Percentiles rank a stretch among this genome's conserved stretches.
These are phyloP conservation scores for Planococcus citri DNA, from an alignment of 1,140 invertebrate species.

Conservation along the genomic window DNA sequence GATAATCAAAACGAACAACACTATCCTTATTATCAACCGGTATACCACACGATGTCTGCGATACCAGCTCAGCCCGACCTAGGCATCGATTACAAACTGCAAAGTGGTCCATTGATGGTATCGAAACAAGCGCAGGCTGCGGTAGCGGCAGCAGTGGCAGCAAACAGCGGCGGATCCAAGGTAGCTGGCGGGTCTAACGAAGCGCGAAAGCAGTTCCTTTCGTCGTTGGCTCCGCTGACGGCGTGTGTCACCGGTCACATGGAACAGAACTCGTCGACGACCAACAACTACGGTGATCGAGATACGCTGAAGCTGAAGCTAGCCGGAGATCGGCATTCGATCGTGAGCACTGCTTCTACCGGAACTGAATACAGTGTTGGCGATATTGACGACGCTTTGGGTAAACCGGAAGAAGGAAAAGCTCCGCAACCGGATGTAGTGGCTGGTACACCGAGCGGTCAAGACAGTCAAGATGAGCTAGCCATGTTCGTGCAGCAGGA, in stretches of 20 bases:
- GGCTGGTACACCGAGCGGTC: slow-evolving; percentile 46
- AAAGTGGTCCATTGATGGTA: not conserved
- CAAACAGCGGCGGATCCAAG: slow-evolving; percentile 24
- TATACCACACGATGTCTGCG: slow-evolving; percentile 27
- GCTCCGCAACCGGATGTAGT: slow-evolving; percentile 49
- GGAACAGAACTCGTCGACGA: too few relatives aligned
- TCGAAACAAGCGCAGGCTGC: not conserved
- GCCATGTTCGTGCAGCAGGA: slow-evolving; percentile 72
- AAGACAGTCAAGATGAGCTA: slow-evolving; percentile 50
- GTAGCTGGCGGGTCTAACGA: slow-evolving; percentile 34
- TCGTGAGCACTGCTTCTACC: slow-evolving; percentile 33
- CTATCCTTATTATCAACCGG: slow-evolving; percentile 28
- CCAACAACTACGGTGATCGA: not conserved
- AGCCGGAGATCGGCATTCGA: slow-evolving; percentile 38
- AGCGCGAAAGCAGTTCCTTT: slow-evolving; percentile 55
- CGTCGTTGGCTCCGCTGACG: slow-evolving; percentile 56
- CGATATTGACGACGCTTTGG: slow-evolving; percentile 48
- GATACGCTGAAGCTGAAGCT: slow-evolving; percentile 18
- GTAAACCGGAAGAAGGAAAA: slow-evolving; percentile 34
- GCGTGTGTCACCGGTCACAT: slow-evolving; percentile 45
- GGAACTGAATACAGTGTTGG: slow-evolving; percentile 48
- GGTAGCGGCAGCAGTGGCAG: slow-evolving; percentile 19
- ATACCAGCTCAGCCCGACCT: slow-evolving; percentile 43
- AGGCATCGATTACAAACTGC: slow-evolving; percentile 39
- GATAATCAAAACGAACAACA: slow-evolving; percentile 32